Evolutionary conservation across 2,888 invertebrate genomes (phyloP).

Genomic region (Synergus laeviventris): DNA sequence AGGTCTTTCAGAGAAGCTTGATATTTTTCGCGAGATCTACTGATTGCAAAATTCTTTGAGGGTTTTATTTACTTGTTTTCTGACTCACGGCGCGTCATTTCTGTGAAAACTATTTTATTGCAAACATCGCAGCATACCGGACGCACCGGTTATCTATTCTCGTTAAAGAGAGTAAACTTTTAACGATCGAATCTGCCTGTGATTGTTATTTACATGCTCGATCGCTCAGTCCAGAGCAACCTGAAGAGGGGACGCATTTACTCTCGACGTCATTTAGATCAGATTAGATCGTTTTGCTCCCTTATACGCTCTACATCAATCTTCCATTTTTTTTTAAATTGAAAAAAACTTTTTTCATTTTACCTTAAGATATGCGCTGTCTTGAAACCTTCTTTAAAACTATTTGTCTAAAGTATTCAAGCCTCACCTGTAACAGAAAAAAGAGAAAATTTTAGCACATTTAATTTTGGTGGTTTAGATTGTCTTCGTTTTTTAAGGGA

Average conservation of each 20-base stretch:
- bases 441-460: neutral
- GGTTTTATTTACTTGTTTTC: conserved; percentile 24
- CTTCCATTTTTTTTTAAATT: neutral
- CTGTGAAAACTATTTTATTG: conserved; percentile 38
- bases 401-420: neutral
- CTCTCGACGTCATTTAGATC: conserved; percentile 1
- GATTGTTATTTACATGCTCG: conserved; percentile 37
- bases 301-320: neutral
- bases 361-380: neutral
- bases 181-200: conserved; percentile 20
- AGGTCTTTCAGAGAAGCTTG: neutral
- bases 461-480: too few relatives aligned
- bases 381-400: neutral
- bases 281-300: neutral
- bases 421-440: conserved; percentile 28
- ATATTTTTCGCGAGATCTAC: conserved; percentile 31
- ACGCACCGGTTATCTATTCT: conserved; percentile 37
- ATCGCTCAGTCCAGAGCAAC: conserved; percentile 16
- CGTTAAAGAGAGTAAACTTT: conserved; percentile 30
- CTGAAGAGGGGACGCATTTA: conserved; percentile 18
- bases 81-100: conserved; percentile 31
- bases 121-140: conserved; percentile 22
- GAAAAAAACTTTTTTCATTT: neutral
- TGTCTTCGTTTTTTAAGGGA: too few relatives aligned
- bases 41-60: conserved; percentile 26